Base-by-base conservation (phyloP, 2,113 vertebrate genomes). In the Hystrix cristata region DNA sequence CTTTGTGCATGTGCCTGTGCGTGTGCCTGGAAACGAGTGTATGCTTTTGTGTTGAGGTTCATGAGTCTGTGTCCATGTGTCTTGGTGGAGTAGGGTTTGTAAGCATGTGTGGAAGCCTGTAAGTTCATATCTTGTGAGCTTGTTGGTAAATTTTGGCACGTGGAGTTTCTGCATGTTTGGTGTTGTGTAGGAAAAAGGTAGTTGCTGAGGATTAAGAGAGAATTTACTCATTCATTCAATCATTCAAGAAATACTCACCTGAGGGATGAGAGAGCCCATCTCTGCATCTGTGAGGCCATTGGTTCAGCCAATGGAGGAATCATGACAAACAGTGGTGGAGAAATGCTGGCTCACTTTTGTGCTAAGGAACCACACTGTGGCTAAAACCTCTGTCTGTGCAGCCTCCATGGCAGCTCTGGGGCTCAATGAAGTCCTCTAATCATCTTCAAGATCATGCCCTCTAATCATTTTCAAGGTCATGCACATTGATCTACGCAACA, bases 161-260 rank as follows among this genome's bases (percentile, higher is more conserved):
- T 3, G 3, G 18, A 57, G 4, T 74, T 94, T 92, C 80, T 74
- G 31, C n/a, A 23, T 8, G 7, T 76, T n/a, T 64, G 38, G 38
- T 38, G 34, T 69, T 95, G 13, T 74, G 74, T 27, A 51, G 74
- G 60, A 92, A 38, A 85, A 87, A 83, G 48, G 57, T n/a, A 92
- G 51, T 7, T 67, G 84, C 53, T 94, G 51, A 94, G 15, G 38
- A 87, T 84, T 15, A 82, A 71, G 53, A 67, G 19, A n/a, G 38
- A 27, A 51, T 19, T 76, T 76, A 59, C 43, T 93, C 11, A 31
- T 92, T 64, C 87, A 59, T 43, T 82, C 12, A 38, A 88, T 78
- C 83, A 78, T 31, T 82, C 51, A 76, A 82, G 74, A 91, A 92
- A 86, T 83, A 86, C 29, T 89, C 65, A 65, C 21, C 55, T 34